phyloP scores from a whole-genome alignment of 2,888 invertebrate species.

The Heliconius hortense region DNA sequence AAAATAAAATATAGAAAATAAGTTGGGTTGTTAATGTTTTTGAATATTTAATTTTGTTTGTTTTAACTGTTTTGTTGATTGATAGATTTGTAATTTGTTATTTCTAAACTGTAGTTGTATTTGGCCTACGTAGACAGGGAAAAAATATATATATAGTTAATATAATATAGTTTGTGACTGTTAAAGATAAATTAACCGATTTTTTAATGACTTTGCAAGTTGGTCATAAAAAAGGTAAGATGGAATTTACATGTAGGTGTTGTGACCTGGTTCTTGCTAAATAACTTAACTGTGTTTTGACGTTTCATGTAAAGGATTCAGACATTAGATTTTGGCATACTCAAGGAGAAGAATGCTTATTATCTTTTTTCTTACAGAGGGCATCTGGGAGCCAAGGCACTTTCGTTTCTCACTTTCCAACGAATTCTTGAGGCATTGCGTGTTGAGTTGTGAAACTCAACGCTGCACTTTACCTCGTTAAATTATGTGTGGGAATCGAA shows the following conservation, averaged over 20 bases:
- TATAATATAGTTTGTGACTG: no score
- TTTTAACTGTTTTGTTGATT: background rate
- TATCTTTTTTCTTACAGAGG: no score
- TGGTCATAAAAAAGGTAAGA: background rate
- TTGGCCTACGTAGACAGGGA: no score
- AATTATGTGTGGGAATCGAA: background rate
- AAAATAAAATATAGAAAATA: conserved; percentile 46
- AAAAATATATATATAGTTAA: no score
- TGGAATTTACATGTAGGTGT: background rate
- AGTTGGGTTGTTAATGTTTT: conserved; percentile 36
- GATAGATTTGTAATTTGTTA: background rate
- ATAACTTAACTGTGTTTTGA: background rate
- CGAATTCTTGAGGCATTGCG: no score
- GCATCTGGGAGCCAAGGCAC: no score
- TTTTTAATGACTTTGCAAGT: background rate
- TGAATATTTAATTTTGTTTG: conserved; percentile 20
- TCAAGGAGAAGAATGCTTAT: background rate
- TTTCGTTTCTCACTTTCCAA: no score
- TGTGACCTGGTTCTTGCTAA: background rate
- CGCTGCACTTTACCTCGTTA: background rate
- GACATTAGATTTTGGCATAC: background rate
- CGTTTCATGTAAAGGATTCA: background rate
- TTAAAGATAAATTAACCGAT: no score
- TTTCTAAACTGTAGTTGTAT: no score
- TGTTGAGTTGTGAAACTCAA: no score